Percentiles rank a stretch among this genome's conserved stretches.
Conservation (phyloP, 2,888 invertebrate species). For the Peribatodes rhomboidaria region DNA sequence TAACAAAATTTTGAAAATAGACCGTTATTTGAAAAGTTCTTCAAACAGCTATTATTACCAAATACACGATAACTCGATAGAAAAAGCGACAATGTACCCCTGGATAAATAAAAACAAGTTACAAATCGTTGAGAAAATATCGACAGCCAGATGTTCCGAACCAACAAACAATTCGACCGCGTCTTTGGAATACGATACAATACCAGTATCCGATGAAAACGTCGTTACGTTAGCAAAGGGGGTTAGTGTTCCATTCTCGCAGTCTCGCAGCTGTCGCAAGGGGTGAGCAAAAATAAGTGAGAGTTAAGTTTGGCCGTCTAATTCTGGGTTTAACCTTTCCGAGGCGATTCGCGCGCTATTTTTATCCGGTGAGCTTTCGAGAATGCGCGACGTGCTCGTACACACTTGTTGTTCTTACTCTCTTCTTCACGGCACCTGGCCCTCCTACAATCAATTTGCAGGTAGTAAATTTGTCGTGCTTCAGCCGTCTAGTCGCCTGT, state of each 20-base stretch:
- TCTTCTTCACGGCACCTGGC: slow-evolving; percentile 42
- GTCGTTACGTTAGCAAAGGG: slow-evolving; percentile 23
- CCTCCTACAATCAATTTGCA: slow-evolving; percentile 42
- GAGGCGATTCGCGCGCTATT: slow-evolving; percentile 72
- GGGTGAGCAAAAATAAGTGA: slow-evolving; percentile 74
- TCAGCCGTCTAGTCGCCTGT: slow-evolving; percentile 11
- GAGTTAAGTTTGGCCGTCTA: slow-evolving; percentile 81
- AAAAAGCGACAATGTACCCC: not conserved
- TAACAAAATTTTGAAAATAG: slow-evolving; percentile 5
- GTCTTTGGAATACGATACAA: slow-evolving; percentile 10
- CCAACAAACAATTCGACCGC: not conserved
- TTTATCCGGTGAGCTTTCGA: slow-evolving; percentile 65
- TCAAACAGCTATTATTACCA: not conserved
- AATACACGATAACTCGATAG: not conserved
- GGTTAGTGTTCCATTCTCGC: slow-evolving; percentile 24
- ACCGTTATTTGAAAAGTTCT: slow-evolving; percentile 12
- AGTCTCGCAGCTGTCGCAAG: slow-evolving; percentile 28
- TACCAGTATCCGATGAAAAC: slow-evolving; percentile 8
- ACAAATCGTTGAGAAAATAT: not conserved
- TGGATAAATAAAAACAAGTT: too few species aligned
- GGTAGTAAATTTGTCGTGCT: slow-evolving; percentile 50
- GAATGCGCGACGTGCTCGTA: slow-evolving; percentile 58
- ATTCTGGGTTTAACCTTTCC: slow-evolving; percentile 79
- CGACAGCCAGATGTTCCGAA: not conserved
- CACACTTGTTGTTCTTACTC: slow-evolving; percentile 41